phyloP scores from a whole-genome alignment of 2,797 vertebrate genomes.

The Babyrousa celebensis region DNA sequence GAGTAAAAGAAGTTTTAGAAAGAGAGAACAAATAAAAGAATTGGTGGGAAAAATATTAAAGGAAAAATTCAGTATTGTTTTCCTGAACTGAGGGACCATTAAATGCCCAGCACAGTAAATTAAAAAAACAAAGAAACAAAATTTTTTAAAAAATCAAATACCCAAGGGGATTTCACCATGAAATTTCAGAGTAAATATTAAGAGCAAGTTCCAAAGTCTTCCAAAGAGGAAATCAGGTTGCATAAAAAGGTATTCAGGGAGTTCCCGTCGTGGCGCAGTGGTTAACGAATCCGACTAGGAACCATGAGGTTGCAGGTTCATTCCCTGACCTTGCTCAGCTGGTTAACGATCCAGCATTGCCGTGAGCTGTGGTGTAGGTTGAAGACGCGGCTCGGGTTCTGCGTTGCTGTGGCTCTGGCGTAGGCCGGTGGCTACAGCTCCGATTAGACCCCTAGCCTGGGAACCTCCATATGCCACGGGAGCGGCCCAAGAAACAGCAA shows the following conservation, averaged over 20 bases:
- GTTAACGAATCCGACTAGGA: too few species aligned
- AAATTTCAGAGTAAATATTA: slow-evolving; percentile 45
- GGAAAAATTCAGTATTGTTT: background rate
- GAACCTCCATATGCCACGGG: too few species aligned
- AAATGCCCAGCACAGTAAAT: background rate
- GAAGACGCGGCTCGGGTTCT: too few species aligned
- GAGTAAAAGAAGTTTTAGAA: background rate
- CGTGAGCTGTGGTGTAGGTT: too few species aligned
- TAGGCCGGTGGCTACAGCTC: too few species aligned
- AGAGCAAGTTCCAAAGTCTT: background rate
- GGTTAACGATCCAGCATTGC: too few species aligned
- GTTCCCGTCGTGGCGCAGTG: too few species aligned
- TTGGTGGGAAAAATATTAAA: background rate
- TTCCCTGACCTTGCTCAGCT: too few species aligned
- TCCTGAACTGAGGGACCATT: background rate
- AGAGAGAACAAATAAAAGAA: slow-evolving; percentile 10
- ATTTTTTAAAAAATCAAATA: background rate
- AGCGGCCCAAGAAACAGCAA: too few species aligned
- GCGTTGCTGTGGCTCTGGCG: too few species aligned
- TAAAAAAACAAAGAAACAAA: background rate
- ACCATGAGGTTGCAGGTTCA: too few species aligned
- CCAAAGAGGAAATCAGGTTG: background rate
- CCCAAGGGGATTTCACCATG: background rate
- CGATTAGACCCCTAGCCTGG: too few species aligned
- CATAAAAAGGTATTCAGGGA: background rate